A percentile compares a stretch with the other conserved stretches of the same genome.
Evolutionary conservation across 1,140 invertebrate genomes (phyloP).

Genomic region (Oreohelix idahoensis): DNA sequence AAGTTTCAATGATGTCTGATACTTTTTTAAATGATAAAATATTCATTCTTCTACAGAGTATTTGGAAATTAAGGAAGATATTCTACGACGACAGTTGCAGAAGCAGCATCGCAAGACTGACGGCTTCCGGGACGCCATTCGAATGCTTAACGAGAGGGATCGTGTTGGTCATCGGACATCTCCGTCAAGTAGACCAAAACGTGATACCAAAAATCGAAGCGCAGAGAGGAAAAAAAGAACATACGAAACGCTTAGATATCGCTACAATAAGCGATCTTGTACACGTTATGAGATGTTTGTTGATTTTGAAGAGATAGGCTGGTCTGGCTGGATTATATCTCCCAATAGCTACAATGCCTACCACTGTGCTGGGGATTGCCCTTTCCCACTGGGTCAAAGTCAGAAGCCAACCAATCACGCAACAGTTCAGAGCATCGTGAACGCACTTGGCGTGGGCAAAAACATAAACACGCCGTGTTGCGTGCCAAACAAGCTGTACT

Average conservation of each 20-base stretch:
- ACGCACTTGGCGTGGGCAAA: slow-evolving; percentile 75
- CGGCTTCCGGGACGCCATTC: slow-evolving; percentile 54
- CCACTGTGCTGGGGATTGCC: slow-evolving; percentile 79
- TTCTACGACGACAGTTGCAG: slow-evolving; percentile 44
- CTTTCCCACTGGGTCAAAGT: slow-evolving; percentile 76
- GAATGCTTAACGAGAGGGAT: slow-evolving; percentile 62
- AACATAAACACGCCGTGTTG: slow-evolving; percentile 78
- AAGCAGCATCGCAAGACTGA: slow-evolving; percentile 27
- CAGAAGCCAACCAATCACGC: slow-evolving; percentile 80
- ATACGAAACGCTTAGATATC: slow-evolving; percentile 51
- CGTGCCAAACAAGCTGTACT: slow-evolving; percentile 79
- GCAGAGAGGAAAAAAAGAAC: slow-evolving; percentile 55
- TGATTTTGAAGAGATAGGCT: slow-evolving; percentile 80
- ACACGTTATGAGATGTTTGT: slow-evolving; percentile 72
- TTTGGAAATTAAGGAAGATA: slow-evolving; percentile 61
- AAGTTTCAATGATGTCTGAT: too few species aligned
- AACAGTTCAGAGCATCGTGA: slow-evolving; percentile 80
- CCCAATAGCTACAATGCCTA: slow-evolving; percentile 80
- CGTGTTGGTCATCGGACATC: slow-evolving; percentile 8
- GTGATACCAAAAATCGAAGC: slow-evolving; percentile 37
- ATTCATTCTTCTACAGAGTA: slow-evolving; percentile 52
- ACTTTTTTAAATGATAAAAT: too few species aligned
- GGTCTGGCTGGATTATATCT: slow-evolving; percentile 77
- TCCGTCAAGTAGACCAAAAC: slow-evolving; percentile 11
- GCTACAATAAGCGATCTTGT: slow-evolving; percentile 60